These are phyloP conservation scores for Orthosia incerta DNA, from an alignment of 2,888 invertebrate genomes.

Conservation along the genomic window DNA sequence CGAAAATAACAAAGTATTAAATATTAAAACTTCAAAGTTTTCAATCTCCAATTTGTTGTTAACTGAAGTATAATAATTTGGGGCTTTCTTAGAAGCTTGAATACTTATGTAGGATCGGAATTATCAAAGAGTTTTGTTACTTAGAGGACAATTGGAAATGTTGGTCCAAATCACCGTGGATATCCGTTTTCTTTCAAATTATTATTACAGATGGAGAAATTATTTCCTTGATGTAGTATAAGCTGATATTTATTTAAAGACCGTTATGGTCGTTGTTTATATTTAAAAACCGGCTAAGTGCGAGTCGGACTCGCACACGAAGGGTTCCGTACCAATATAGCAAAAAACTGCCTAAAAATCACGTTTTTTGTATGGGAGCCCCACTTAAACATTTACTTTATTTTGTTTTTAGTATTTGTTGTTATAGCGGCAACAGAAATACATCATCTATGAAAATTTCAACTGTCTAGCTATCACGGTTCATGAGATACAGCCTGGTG, in stretches of 20 bases:
- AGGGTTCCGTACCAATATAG: no score
- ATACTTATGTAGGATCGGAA: constrained; percentile 44
- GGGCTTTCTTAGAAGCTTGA: constrained; percentile 39
- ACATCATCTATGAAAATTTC: no score
- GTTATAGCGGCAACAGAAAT: no score
- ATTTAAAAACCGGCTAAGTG: no score
- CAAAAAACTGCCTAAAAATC: no score
- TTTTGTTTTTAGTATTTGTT: no score
- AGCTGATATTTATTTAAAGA: not conserved
- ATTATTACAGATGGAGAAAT: not conserved
- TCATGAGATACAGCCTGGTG: no score
- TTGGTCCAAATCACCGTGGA: constrained; percentile 27
- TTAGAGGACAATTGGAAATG: constrained; percentile 42
- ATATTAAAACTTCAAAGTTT: constrained; percentile 53
- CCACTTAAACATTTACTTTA: no score
- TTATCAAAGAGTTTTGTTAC: constrained; percentile 56
- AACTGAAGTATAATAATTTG: constrained; percentile 57
- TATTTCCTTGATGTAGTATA: not conserved
- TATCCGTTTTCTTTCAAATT: not conserved
- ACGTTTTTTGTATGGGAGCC: no score
- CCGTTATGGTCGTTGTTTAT: not conserved
- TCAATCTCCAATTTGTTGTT: constrained; percentile 42
- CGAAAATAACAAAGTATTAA: constrained; percentile 44
- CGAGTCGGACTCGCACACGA: no score
- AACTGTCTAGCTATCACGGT: no score